Conservation (phyloP, 2,888 invertebrate species). For the Nomada fabriciana region DNA sequence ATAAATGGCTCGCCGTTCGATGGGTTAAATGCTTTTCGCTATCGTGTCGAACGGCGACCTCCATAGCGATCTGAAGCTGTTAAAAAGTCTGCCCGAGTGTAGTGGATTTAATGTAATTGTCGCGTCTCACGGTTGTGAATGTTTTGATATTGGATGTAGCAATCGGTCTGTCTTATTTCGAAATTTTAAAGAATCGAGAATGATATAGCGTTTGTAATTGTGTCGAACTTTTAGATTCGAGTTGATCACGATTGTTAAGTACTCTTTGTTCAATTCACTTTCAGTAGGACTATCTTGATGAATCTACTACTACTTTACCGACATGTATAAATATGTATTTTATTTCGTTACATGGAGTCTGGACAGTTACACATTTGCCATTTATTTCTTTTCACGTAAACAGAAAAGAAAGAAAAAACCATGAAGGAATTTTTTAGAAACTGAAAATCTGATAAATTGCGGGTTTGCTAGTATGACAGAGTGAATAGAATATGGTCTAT, state of each 20-base stretch:
- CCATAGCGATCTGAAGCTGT: neutral
- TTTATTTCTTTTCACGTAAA: neutral
- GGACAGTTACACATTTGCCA: neutral
- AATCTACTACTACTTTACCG: neutral
- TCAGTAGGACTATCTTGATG: no score
- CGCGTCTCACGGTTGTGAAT: no score
- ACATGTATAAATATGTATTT: neutral
- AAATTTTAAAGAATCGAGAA: neutral
- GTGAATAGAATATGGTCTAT: no score
- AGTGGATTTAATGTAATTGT: neutral
- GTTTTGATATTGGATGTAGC: no score
- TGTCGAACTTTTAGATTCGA: no score
- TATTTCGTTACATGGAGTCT: neutral
- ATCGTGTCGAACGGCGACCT: neutral
- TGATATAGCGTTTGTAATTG: neutral
- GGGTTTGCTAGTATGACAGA: no score
- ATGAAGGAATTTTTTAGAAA: neutral
- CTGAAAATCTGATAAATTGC: neutral
- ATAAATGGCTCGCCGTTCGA: slow-evolving; percentile 43
- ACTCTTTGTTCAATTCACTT: no score
- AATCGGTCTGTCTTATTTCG: no score
- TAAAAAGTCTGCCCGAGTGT: neutral
- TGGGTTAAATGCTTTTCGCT: slow-evolving; percentile 22
- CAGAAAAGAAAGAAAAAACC: neutral
- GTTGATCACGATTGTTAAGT: no score